Percentiles rank a stretch among this genome's conserved stretches.
Evolutionary conservation across 1,140 invertebrate species (phyloP).

Genomic region (Drosophila bifasciata): DNA sequence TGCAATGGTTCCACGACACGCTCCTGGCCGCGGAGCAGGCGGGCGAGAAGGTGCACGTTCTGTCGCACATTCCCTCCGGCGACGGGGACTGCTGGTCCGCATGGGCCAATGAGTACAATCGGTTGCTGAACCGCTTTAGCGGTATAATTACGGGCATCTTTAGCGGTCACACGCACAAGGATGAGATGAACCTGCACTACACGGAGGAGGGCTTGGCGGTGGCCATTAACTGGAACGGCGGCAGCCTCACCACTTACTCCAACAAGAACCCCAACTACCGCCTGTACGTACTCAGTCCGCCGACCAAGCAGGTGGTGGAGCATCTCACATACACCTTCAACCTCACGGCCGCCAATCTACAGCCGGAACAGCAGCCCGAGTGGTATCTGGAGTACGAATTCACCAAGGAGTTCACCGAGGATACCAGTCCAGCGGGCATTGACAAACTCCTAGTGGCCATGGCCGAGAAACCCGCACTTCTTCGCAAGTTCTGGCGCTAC

Average conservation of each 20-base stretch:
- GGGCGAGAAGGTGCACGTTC: slow-evolving; percentile 90
- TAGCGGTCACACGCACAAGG: slow-evolving; percentile 91
- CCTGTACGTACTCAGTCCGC: slow-evolving; percentile 88
- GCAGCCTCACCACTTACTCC: slow-evolving; percentile 88
- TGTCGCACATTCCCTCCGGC: slow-evolving; percentile 92
- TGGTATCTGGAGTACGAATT: slow-evolving; percentile 90
- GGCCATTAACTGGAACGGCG: slow-evolving; percentile 90
- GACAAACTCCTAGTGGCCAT: slow-evolving; percentile 85
- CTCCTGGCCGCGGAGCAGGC: slow-evolving; percentile 88
- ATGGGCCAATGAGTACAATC: slow-evolving; percentile 87
- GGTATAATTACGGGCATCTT: slow-evolving; percentile 90
- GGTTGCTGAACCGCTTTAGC: slow-evolving; percentile 84
- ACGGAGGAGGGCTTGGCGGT: slow-evolving; percentile 83
- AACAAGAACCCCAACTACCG: slow-evolving; percentile 92
- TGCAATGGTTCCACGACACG: slow-evolving; percentile 90
- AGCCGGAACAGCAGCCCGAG: slow-evolving; percentile 84
- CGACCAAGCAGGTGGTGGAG: slow-evolving; percentile 88
- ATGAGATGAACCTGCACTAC: slow-evolving; percentile 90
- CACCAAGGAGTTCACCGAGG: slow-evolving; percentile 71
- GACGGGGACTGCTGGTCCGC: slow-evolving; percentile 87
- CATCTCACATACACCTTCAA: slow-evolving; percentile 91
- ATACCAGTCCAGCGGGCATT: slow-evolving; percentile 84
- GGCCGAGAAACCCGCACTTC: slow-evolving; percentile 67
- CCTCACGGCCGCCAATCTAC: slow-evolving; percentile 90
- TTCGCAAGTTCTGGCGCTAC: slow-evolving; percentile 71